Conservation (phyloP, 64 coral and sea anemone species). For the Montipora foliosa region DNA sequence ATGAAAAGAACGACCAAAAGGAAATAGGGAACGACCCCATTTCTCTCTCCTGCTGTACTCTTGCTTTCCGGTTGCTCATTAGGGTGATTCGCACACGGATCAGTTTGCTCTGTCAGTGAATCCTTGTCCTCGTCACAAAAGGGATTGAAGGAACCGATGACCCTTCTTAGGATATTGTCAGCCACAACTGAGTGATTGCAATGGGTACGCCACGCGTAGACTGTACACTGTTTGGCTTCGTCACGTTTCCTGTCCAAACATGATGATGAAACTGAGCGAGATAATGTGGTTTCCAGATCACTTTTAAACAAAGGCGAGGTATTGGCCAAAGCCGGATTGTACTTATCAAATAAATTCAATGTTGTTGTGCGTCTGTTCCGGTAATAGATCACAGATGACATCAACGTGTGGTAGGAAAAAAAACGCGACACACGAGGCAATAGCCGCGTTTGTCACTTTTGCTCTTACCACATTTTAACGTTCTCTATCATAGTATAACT, state of each 20-base stretch:
- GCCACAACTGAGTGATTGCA: slow-evolving; percentile 1
- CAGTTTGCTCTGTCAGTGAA: background rate
- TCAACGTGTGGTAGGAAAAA: too few relatives aligned
- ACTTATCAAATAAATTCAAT: too few relatives aligned
- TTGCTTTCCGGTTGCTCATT: background rate
- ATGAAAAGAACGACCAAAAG: background rate
- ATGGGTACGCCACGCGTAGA: background rate
- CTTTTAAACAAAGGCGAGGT: too few relatives aligned
- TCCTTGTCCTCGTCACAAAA: slow-evolving; percentile 2
- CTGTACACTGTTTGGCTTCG: background rate
- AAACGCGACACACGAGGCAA: too few relatives aligned
- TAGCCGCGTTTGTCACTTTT: too few relatives aligned
- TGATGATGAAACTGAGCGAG: too few relatives aligned
- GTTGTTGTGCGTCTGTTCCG: too few relatives aligned
- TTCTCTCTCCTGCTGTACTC: background rate
- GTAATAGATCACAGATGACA: too few relatives aligned
- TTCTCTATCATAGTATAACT: too few relatives aligned
- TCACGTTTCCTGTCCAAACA: background rate
- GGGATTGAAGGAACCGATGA: slow-evolving; percentile 12
- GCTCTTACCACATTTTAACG: too few relatives aligned
- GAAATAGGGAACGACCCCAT: background rate
- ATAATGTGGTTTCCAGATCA: too few relatives aligned
- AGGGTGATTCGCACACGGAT: background rate
- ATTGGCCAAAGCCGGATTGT: too few relatives aligned
- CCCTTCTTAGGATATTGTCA: background rate